Conservation (phyloP, 2,113 vertebrate genomes). For the Bucco capensis region DNA sequence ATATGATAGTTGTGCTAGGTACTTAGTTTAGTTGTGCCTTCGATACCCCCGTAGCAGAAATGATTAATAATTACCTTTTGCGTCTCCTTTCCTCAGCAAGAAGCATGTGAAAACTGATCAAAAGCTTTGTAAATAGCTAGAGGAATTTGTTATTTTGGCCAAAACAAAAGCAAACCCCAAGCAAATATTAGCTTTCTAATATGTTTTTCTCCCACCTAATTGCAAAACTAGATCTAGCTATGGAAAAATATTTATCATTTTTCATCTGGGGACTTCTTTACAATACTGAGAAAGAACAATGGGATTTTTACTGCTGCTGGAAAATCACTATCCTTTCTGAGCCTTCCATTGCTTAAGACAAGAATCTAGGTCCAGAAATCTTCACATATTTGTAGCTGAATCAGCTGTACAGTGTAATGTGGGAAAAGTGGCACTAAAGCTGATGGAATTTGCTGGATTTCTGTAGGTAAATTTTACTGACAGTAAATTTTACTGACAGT, state of each 20-base stretch:
- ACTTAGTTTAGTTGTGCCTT: background rate
- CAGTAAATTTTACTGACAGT: background rate
- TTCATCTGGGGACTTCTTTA: background rate
- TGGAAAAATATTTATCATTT: conserved; percentile 15
- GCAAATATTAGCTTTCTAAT: conserved; percentile 11
- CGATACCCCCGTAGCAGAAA: background rate
- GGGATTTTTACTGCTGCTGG: background rate
- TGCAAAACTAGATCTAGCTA: background rate
- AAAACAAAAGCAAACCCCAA: background rate
- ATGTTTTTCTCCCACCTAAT: background rate
- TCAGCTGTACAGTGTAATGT: background rate
- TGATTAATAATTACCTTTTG: background rate
- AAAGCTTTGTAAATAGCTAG: background rate
- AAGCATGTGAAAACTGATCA: background rate
- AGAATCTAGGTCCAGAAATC: background rate
- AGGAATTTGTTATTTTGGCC: background rate
- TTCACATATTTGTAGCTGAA: background rate
- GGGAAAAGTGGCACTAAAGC: background rate
- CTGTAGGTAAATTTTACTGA: background rate
- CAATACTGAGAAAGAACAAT: background rate
- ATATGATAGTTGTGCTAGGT: background rate
- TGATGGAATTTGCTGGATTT: background rate
- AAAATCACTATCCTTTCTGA: background rate
- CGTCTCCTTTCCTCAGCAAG: background rate
- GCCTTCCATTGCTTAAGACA: background rate